Conservation (phyloP, 1,140 invertebrate genomes). For the Drosophila santomea region DNA sequence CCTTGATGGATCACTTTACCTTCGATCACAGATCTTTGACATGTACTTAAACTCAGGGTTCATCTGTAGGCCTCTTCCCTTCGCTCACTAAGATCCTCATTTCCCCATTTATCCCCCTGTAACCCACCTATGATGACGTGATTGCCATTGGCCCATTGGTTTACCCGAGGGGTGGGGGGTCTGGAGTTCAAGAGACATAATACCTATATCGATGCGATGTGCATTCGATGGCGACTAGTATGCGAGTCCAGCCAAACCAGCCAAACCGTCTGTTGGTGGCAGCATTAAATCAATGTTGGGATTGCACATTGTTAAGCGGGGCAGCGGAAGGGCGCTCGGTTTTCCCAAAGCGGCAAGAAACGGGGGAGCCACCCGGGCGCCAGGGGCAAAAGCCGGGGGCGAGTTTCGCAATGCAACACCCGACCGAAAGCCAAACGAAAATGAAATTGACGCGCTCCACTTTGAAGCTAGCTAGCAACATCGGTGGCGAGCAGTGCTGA, state of each 20-base stretch:
- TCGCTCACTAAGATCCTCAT: neutral
- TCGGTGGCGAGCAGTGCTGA: neutral
- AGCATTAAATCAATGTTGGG: constrained; percentile 39
- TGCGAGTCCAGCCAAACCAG: neutral
- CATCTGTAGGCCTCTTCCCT: constrained; percentile 3
- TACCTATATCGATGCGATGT: constrained; percentile 52
- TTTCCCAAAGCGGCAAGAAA: constrained; percentile 1
- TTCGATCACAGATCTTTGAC: neutral
- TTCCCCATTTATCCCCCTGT: neutral
- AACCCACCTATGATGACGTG: constrained; percentile 11
- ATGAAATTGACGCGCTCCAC: constrained; percentile 47
- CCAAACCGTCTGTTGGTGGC: constrained; percentile 20
- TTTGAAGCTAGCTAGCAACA: neutral
- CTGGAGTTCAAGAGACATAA: constrained; percentile 16
- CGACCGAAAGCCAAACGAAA: constrained; percentile 32
- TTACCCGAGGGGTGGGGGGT: neutral
- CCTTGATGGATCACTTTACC: neutral
- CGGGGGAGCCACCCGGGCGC: neutral
- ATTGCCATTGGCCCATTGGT: constrained; percentile 4
- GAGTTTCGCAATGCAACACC: constrained; percentile 33
- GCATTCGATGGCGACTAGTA: constrained; percentile 19
- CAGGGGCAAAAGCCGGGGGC: constrained; percentile 1
- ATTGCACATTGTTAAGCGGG: constrained; percentile 2
- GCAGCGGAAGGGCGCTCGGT: neutral
- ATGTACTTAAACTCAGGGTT: neutral